Base-by-base conservation (phyloP, 2,797 vertebrate species). In the Poecilia gillii region DNA sequence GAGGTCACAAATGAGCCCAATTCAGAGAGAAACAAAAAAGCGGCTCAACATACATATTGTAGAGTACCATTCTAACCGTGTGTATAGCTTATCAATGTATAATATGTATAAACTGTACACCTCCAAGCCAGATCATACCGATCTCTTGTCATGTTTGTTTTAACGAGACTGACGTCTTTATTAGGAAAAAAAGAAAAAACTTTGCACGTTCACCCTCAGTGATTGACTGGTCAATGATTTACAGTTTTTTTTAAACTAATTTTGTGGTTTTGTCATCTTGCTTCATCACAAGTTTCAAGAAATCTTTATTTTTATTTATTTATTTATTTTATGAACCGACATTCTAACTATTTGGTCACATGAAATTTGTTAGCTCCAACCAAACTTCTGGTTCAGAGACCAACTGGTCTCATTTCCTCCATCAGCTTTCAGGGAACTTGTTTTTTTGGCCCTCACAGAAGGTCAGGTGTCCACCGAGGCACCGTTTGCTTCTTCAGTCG, bases 41-140 rank as follows among this genome's bases (percentile, higher is more conserved):
- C 28, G 47, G 28, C 71, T 46, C 71, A 55, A 68, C 80, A 57
- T 33, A 6, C 71, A 57, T 62, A 39, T 23, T 23, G 3, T 12
- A 73, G 41, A 85, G 89, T 90, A 87, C 89, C 85, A 75, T 84
- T n/a, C 75, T 12, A 31, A 64, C 74, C 6, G 73, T 73, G 14
- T 76, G 49, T 77, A 39, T 47, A 84, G 78, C 81, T 80, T 86
- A 75, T 84, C 76, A 80, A 81, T 43, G 23, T 72, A 25, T 64
- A 55, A 16, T 64, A 55, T 9, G 47, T 20, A 81, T 6, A 66
- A 72, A 55, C 43, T 84, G 68, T 57, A 66, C 79, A 74, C 81
- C 49, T 6, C 43, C 31, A 6, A 4, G 25, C 25, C 20, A 83
- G 53, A 62, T 72, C 33, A 46, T 33, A 47, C 11, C 0, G 6